These are phyloP conservation scores for Hassar affinis DNA, from an alignment of 2,113 vertebrate genomes.

Conservation along the genomic window DNA sequence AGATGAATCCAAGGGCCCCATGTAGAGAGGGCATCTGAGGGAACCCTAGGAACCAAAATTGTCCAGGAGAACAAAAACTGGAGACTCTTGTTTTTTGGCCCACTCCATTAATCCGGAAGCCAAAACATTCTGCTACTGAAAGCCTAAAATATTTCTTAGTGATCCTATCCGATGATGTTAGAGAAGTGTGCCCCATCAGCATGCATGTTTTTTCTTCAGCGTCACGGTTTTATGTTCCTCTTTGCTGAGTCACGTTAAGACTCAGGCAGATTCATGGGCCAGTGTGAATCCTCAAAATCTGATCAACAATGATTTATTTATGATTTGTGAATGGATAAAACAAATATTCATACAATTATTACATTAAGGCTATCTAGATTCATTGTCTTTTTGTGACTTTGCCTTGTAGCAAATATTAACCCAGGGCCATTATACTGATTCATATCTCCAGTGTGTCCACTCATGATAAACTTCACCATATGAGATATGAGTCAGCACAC, in stretches of 20 bases:
- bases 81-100: background rate
- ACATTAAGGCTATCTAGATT: background rate
- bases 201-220: conserved; percentile 9
- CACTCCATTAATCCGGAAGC: background rate
- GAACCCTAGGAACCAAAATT: background rate
- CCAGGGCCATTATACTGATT: conserved; percentile 2
- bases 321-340: background rate
- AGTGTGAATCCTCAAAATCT: background rate
- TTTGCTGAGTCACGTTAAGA: conserved; percentile 32
- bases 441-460: background rate
- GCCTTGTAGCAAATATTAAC: background rate
- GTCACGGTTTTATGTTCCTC: conserved; percentile 32
- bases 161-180: background rate
- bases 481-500: conserved; percentile 39
- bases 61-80: background rate
- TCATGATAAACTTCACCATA: conserved; percentile 38
- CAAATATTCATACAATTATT: background rate
- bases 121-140: background rate
- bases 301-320: background rate
- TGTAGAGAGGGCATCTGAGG: background rate
- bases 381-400: background rate
- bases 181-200: background rate
- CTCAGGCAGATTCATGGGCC: background rate
- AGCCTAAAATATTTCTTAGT: background rate
- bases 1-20: background rate